Base-by-base conservation (phyloP, 2,888 invertebrate species). In the Agrochola litura region DNA sequence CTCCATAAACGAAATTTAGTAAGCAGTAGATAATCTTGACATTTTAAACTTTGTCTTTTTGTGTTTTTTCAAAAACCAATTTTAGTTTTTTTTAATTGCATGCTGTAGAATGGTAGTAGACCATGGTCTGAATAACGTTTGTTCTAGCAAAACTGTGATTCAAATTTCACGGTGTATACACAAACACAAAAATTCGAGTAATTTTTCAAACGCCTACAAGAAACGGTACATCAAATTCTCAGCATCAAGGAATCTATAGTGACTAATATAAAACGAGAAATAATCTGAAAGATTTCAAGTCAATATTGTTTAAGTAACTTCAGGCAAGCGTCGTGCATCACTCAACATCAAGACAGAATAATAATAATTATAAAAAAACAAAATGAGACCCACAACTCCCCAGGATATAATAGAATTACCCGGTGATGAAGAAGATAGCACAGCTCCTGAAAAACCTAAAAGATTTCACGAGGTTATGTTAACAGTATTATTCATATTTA, bases 321-420 rank as follows among this genome's bases (percentile, higher is more conserved):
- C 6, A 6, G 1, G 4, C 30, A 49, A 30, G 8, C 25, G 19
- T 66, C 4, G 12, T 25, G 0, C 12, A 19, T 49, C 19, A 12
- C 3, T 22, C 25, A 2, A 6, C 3, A 8, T 16, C 19, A 41
- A 54, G 8, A 6, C 6, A 46, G 9, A n/a, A 41, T 25, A 30
- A 9, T 52, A 52, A 19, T 2, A 43, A 19, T 30, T n/a, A 5
- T 10, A 12, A 64, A 16, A 60, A 41, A 12, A 43, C 1, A 64
- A 52, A 67, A 81, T 81, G 81, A 67, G 6, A 43, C 19, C 52
- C 1, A 30, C 63, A 63, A 67, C 66, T 49, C n/a, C 30, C 0
- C 30, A 63, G 6, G 43, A 75, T 6, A 43, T 63, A 4, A 10
- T 54, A 12, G 14, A 14, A 9, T 5, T 54, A 76, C 43, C 68